These are phyloP conservation scores for Trypoxylon attenuatum DNA, from an alignment of 2,888 invertebrate species.

Conservation along the genomic window DNA sequence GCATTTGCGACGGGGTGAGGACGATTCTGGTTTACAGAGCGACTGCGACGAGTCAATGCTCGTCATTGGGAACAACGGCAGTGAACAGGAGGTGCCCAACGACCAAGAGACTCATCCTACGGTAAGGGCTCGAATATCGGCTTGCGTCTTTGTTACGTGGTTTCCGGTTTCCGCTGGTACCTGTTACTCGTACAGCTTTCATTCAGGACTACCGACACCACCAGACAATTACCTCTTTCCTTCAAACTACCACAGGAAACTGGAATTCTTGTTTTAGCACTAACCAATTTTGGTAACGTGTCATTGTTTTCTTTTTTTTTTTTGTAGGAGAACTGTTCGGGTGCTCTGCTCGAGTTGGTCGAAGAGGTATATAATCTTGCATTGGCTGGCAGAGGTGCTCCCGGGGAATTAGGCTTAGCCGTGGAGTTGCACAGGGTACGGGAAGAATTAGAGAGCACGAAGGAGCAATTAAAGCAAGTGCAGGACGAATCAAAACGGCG, in stretches of 20 bases:
- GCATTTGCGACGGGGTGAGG: constrained; percentile 85
- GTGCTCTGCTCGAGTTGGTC: constrained; percentile 82
- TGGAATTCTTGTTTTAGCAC: neutral
- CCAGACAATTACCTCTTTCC: neutral
- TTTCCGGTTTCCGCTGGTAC: constrained; percentile 28
- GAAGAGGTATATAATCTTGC: constrained; percentile 83
- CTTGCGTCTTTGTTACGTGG: constrained; percentile 15
- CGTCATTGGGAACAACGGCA: constrained; percentile 64
- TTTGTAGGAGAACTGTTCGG: constrained; percentile 74
- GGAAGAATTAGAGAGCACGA: constrained; percentile 86
- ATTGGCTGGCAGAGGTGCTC: constrained; percentile 64
- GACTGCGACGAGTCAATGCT: constrained; percentile 74
- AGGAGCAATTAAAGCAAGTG: constrained; percentile 84
- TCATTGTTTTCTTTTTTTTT: neutral
- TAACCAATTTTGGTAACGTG: too few species aligned
- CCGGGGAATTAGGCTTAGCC: constrained; percentile 78
- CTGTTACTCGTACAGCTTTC: too few species aligned
- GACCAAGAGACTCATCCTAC: constrained; percentile 32
- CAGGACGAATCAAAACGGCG: constrained; percentile 88
- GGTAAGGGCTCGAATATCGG: too few species aligned
- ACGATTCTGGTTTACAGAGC: constrained; percentile 77
- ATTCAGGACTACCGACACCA: neutral
- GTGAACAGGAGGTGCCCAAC: constrained; percentile 67
- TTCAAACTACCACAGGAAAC: neutral
- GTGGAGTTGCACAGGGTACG: constrained; percentile 85